These are phyloP conservation scores for Ophion costatus DNA, from an alignment of 2,888 invertebrate species.

Conservation along the genomic window DNA sequence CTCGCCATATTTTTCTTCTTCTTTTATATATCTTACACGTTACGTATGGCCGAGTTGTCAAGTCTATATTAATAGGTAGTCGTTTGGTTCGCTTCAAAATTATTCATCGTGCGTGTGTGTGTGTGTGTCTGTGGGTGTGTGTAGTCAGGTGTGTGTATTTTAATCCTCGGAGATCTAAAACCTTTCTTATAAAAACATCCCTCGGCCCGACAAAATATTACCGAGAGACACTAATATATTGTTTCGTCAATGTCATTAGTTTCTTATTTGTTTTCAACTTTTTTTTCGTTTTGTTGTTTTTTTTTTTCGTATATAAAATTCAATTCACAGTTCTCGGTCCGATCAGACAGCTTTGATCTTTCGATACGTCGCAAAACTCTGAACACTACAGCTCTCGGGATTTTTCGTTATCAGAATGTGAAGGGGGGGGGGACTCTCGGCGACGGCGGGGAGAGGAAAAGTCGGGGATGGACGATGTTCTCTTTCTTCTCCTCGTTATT, in stretches of 20 bases:
- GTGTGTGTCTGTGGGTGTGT: conserved; percentile 29
- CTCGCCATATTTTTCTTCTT: conserved; percentile 55
- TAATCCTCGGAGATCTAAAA: conserved; percentile 79
- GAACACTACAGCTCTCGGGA: conserved; percentile 80
- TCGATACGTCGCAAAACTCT: conserved; percentile 78
- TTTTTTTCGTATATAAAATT: conserved; percentile 77
- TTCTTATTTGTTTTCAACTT: conserved; percentile 69
- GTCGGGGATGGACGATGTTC: conserved; percentile 45
- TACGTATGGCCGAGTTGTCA: conserved; percentile 80
- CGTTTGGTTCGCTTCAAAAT: conserved; percentile 78
- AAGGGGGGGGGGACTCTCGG: conserved; percentile 54
- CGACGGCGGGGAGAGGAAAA: not conserved
- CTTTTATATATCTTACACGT: conserved; percentile 52
- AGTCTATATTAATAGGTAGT: conserved; percentile 73
- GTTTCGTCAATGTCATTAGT: conserved; percentile 71
- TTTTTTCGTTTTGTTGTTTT: conserved; percentile 59
- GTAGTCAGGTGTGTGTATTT: conserved; percentile 51
- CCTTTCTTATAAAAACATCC: conserved; percentile 82
- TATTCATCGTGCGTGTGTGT: conserved; percentile 38
- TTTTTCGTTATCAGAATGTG: conserved; percentile 31
- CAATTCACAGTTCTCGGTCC: conserved; percentile 79
- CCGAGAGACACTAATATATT: conserved; percentile 80
- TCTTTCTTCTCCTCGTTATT: conserved; percentile 48
- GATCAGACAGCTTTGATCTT: conserved; percentile 73
- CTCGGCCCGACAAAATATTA: conserved; percentile 82